Percentiles rank a stretch among this genome's conserved stretches.
These are phyloP conservation scores for Papilio glaucus DNA, from an alignment of 1,140 invertebrate species.

Conservation along the genomic window DNA sequence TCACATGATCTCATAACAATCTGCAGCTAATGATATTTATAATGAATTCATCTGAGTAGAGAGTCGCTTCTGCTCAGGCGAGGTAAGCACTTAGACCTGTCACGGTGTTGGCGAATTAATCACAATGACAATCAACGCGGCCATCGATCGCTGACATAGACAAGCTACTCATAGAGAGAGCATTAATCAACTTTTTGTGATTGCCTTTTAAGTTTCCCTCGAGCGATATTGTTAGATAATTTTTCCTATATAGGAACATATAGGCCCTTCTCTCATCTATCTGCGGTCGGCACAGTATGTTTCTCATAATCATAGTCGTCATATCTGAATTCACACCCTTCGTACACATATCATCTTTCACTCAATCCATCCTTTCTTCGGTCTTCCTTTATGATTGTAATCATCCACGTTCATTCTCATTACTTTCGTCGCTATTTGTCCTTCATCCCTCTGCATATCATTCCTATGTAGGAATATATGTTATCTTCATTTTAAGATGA, in stretches of 20 bases:
- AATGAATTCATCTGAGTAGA: slow-evolving; percentile 11
- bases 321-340: too few relatives aligned
- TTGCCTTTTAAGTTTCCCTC: slow-evolving; percentile 1
- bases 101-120: slow-evolving; percentile 7
- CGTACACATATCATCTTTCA: too few relatives aligned
- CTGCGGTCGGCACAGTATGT: too few relatives aligned
- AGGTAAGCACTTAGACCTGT: slow-evolving; percentile 9
- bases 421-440: too few relatives aligned
- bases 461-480: too few relatives aligned
- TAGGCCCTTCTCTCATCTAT: too few relatives aligned
- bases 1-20: not conserved
- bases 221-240: not conserved
- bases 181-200: slow-evolving; percentile 3
- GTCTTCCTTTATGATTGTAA: too few relatives aligned
- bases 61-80: slow-evolving; percentile 2
- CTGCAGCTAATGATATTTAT: not conserved
- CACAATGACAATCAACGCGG: not conserved
- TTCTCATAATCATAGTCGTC: too few relatives aligned
- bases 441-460: too few relatives aligned
- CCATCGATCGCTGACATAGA: slow-evolving; percentile 11
- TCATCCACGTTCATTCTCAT: too few relatives aligned
- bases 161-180: slow-evolving; percentile 19
- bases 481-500: too few relatives aligned
- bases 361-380: too few relatives aligned
- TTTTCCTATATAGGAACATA: not conserved